These are phyloP conservation scores for Cyclophora albipunctata DNA, from an alignment of 2,888 invertebrate genomes.

Conservation along the genomic window DNA sequence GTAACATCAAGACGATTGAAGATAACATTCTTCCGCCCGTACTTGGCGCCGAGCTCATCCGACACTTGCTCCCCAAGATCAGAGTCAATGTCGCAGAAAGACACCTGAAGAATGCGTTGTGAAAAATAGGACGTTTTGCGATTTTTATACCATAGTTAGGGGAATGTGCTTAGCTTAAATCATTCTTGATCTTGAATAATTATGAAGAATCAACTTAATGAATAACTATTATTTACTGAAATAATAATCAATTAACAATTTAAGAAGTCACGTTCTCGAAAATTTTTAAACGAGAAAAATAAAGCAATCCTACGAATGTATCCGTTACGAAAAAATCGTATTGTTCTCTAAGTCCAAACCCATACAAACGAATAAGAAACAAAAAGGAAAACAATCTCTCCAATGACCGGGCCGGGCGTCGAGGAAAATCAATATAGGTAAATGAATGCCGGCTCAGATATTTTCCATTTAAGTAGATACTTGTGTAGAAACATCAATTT, in stretches of 20 bases:
- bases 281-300: too few relatives aligned
- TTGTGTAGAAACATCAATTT: not conserved
- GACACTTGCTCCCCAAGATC: conserved; percentile 81
- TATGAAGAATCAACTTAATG: too few relatives aligned
- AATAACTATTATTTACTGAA: too few relatives aligned
- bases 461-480: not conserved
- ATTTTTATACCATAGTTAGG: too few relatives aligned
- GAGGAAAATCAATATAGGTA: conserved; percentile 65
- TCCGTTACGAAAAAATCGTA: too few relatives aligned
- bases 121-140: not conserved
- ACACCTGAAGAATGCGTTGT: conserved; percentile 68
- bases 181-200: too few relatives aligned
- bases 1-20: conserved; percentile 86
- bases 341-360: too few relatives aligned
- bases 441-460: conserved; percentile 26
- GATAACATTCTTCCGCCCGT: conserved; percentile 80
- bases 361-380: conserved; percentile 4
- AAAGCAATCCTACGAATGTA: too few relatives aligned
- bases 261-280: too few relatives aligned
- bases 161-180: too few relatives aligned
- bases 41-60: conserved; percentile 78
- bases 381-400: conserved; percentile 36
- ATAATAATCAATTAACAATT: too few relatives aligned
- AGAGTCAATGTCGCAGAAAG: conserved; percentile 83
- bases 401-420: conserved; percentile 41